Base-by-base conservation (phyloP, 2,888 invertebrate species). In the Idaea biselata region DNA sequence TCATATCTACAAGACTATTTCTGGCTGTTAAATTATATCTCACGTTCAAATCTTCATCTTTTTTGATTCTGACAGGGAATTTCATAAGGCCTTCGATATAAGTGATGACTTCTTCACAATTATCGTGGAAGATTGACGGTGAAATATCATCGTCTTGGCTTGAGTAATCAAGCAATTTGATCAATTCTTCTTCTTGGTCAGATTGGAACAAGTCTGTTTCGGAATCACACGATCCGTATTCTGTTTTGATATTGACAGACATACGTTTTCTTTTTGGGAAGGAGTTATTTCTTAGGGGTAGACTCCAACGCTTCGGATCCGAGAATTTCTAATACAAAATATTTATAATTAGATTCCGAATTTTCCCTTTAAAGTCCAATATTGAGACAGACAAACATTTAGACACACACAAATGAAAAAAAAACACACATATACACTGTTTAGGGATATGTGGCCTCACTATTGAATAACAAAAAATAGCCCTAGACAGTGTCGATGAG, bases 161-260 rank as follows among this genome's bases (percentile, higher is more conserved):
- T 73, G 94, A 94, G 83, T 94, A 95, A 88, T 95, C 95, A 74
- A 96, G 91, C 76, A 96, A 94, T 75, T 95, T 95, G 76, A 96
- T 91, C 59, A 96, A 92, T 87, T 96, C 96, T 72, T 96, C 96
- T 80, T 96, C 96, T 87, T 96, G 96, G 82, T 96, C 96, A 18
- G 96, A 96, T 82, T 95, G 94, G 92, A 95, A 95, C 93, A 96
- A 94, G 82, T 96, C 96, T 58, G 95, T 95, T 84, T 96, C 95
- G 33, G 95, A 95, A 84, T 95, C 95, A 70, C 90, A 89, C 0
- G 89, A 88, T 70, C 88, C 87, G 72, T 88, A 88, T 32, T 88
- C 89, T 59, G 65, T 73, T 58, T 72, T 75, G 31, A 79, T 67
- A 33, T 78, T 73, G 54, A 83, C 65, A 63, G 82, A 82, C 58